Evolutionary conservation across 1,140 invertebrate species (phyloP).

Genomic region (Diorhabda carinulata): DNA sequence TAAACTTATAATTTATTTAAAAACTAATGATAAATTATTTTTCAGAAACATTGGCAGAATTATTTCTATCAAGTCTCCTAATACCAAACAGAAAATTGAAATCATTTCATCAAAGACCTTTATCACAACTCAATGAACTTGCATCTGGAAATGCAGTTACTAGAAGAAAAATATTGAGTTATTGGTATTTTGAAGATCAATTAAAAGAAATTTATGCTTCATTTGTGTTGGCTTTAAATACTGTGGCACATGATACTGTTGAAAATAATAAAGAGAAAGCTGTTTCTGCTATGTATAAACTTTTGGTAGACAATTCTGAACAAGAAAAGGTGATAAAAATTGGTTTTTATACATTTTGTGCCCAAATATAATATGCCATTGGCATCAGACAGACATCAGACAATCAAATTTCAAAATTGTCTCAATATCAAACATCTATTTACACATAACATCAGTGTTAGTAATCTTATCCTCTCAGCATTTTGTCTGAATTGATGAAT

Average conservation of each 20-base stretch:
- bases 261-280: constrained; percentile 80
- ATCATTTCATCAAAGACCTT: constrained; percentile 67
- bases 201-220: constrained; percentile 71
- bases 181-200: constrained; percentile 80
- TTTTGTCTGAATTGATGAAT: too few species aligned
- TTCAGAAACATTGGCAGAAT: constrained; percentile 67
- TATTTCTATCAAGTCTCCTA: constrained; percentile 74
- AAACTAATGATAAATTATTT: constrained; percentile 22
- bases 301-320: constrained; percentile 80
- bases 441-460: not conserved
- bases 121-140: constrained; percentile 52
- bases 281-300: constrained; percentile 70
- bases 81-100: constrained; percentile 67
- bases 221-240: constrained; percentile 63
- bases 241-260: constrained; percentile 63
- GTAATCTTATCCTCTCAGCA: not conserved
- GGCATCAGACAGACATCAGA: too few species aligned
- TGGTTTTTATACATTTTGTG: too few species aligned
- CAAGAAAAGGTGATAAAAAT: constrained; percentile 69
- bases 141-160: constrained; percentile 52
- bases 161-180: constrained; percentile 54
- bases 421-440: not conserved
- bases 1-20: constrained; percentile 9
- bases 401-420: constrained; percentile 3
- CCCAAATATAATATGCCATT: too few species aligned